Base-by-base conservation (phyloP, 2,113 vertebrate species). In the Paedocypris sp. region DNA sequence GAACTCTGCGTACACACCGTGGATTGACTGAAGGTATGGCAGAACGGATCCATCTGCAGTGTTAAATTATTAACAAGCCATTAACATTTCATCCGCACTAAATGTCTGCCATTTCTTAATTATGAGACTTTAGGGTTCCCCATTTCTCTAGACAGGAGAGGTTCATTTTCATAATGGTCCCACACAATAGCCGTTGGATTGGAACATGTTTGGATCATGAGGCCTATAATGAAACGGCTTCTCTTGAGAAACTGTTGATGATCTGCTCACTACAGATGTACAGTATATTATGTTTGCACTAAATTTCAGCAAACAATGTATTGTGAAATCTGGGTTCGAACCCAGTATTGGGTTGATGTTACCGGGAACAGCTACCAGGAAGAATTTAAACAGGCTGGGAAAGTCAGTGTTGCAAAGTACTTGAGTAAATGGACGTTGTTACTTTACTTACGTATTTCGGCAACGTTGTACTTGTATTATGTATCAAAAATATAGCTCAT, bases 31-130 rank as follows among this genome's bases (percentile, higher is more conserved):
- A 50, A 36, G 39, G 67, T 59, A 28, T 31, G 22, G 32, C 51
- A 29, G 58, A 39, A 48, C 41, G n/a, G 68, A 74, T 77, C 85
- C 84, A 85, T 85, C 84, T 85, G 84, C 80, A 77, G 69, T 75
- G 62, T 70, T 85, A 77, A 85, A 87, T 86, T 85, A 87, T 87
- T 79, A 82, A 87, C 75, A 78, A 69, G 61, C 49, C 76, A 81
- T 85, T 82, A 83, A 83, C 77, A 73, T 83, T 83, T 79, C 63
- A 85, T 84, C 59, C 59, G 66, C 70, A 62, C 75, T 86, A 81
- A 85, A 84, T 80, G 79, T 79, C 80, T 80, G 71, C 71, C 71
- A 77, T 83, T 81, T 79, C 75, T 79, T 83, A 79, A 81, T 85
- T 78, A 86, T 75, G 78, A 79, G 73, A 74, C 77, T 77, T 62